Conservation (phyloP, 2,113 vertebrate species). For the Oriolus oriolus region DNA sequence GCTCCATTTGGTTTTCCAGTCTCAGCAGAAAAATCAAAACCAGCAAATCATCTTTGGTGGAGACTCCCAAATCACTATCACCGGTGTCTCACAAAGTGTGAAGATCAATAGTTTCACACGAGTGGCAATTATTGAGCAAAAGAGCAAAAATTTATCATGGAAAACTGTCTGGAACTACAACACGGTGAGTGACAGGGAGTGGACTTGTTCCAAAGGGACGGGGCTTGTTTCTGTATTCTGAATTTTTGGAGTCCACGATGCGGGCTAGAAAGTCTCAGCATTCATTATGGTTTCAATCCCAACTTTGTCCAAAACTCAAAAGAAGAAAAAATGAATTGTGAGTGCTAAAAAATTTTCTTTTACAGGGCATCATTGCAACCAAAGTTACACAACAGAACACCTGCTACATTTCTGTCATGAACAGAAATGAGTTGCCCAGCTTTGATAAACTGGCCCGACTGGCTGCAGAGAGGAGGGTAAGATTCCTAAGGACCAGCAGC, state of each 20-base stretch:
- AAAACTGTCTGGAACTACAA: neutral
- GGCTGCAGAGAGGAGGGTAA: neutral
- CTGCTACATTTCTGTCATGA: neutral
- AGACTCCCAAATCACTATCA: neutral
- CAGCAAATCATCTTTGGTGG: neutral
- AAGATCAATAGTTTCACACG: neutral
- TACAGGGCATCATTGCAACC: neutral
- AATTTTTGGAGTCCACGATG: rapidly evolving
- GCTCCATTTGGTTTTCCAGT: neutral
- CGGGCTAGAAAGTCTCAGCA: rapidly evolving
- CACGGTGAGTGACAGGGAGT: neutral
- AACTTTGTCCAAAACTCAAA: rapidly evolving
- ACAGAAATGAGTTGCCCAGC: neutral
- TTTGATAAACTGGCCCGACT: neutral
- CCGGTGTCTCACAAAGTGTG: neutral
- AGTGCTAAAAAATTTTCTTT: rapidly evolving
- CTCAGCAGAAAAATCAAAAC: neutral
- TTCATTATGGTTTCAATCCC: rapidly evolving
- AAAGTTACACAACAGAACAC: rapidly evolving
- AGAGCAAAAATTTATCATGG: neutral
- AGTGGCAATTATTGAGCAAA: neutral
- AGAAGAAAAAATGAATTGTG: too few relatives aligned
- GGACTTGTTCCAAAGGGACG: rapidly evolving
- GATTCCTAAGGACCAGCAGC: rapidly evolving
- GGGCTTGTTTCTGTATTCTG: neutral